Evolutionary conservation across 2,113 vertebrate species (phyloP).

Genomic region (Anguilla japonica): DNA sequence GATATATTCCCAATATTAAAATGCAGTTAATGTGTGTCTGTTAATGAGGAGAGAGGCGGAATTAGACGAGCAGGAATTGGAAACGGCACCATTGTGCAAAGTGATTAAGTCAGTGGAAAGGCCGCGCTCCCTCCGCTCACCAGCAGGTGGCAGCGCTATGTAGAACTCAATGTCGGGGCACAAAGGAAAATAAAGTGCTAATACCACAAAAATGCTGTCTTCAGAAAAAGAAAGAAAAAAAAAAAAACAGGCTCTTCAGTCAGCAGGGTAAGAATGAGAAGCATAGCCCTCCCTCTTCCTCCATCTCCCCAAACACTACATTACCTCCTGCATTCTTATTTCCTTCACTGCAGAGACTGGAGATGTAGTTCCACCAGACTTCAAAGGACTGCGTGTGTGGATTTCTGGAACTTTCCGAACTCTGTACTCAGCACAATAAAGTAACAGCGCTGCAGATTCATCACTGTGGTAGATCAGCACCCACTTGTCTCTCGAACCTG

Average conservation of each 20-base stretch:
- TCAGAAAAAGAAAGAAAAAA: not conserved
- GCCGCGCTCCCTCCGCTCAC: not conserved
- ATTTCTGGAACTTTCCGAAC: not conserved
- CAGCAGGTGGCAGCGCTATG: slow-evolving; percentile 26
- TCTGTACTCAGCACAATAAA: not conserved
- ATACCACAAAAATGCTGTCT: not conserved
- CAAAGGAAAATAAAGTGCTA: not conserved
- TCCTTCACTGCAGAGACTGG: not conserved
- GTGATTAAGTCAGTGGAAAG: not conserved
- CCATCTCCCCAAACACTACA: not conserved
- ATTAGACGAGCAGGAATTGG: not conserved
- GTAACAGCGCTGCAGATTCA: not conserved
- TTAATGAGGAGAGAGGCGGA: not conserved
- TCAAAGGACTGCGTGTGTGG: not conserved
- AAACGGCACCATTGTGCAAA: not conserved
- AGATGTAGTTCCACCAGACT: not conserved
- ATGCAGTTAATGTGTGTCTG: not conserved
- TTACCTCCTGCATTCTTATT: not conserved
- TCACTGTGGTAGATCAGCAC: not conserved
- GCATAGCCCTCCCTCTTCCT: no score
- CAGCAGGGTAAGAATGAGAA: no score
- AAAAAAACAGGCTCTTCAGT: no score
- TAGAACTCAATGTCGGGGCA: not conserved
- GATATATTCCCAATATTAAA: not conserved
- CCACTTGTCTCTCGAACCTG: not conserved